These are phyloP conservation scores for Spodoptera picta DNA, from an alignment of 2,888 invertebrate genomes.

Conservation along the genomic window DNA sequence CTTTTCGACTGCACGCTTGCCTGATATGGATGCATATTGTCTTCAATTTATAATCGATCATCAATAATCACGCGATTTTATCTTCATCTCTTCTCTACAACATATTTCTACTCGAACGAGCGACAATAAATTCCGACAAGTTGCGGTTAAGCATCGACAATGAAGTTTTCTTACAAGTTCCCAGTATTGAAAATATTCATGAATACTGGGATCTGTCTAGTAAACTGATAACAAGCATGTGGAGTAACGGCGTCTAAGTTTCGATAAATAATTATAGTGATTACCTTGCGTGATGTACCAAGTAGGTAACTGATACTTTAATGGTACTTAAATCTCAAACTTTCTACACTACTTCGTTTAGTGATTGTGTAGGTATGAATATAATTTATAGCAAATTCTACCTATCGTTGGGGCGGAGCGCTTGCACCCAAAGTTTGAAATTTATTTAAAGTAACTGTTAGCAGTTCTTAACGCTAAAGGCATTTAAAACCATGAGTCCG, in stretches of 20 bases:
- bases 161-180: constrained; percentile 22
- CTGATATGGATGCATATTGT: constrained; percentile 10
- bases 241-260: neutral
- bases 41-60: constrained; percentile 3
- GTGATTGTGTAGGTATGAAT: too few relatives aligned
- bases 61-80: constrained; percentile 34
- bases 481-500: too few relatives aligned
- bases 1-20: constrained; percentile 27
- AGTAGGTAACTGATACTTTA: too few relatives aligned
- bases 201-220: constrained; percentile 20
- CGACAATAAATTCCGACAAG: constrained; percentile 13
- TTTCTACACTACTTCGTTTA: too few relatives aligned
- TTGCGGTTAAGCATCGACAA: constrained; percentile 24
- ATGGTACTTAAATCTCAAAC: too few relatives aligned
- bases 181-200: constrained; percentile 13
- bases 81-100: constrained; percentile 28
- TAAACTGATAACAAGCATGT: constrained; percentile 2
- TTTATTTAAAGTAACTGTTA: too few relatives aligned
- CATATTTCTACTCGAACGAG: constrained; percentile 6
- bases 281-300: too few relatives aligned
- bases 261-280: constrained; percentile 1
- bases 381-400: too few relatives aligned
- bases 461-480: too few relatives aligned
- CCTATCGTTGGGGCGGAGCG: too few relatives aligned
- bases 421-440: too few relatives aligned